Percentiles rank a stretch among this genome's conserved stretches.
These are phyloP conservation scores for Bombus superbus DNA, from an alignment of 1,140 invertebrate genomes.

Conservation along the genomic window DNA sequence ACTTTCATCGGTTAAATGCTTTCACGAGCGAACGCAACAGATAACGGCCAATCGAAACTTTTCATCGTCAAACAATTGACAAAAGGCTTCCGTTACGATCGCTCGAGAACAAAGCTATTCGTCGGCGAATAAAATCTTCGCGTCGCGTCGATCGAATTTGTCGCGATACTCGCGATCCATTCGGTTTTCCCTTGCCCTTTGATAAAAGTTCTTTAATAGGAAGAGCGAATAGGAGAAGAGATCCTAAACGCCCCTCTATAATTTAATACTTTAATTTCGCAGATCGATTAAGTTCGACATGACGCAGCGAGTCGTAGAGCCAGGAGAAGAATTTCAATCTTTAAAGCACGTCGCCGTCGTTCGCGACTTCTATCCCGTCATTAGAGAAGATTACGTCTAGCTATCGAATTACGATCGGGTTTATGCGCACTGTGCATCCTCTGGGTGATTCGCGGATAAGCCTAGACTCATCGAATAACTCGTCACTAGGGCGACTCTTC, in stretches of 20 bases:
- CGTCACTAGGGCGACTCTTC: constrained; percentile 16
- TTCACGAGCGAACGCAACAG: constrained; percentile 25
- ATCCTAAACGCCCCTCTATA: neutral
- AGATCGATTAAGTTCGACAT: constrained; percentile 24
- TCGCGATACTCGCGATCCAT: neutral
- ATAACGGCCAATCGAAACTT: constrained; percentile 29
- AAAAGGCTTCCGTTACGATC: constrained; percentile 10
- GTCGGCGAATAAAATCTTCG: neutral
- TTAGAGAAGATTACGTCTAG: constrained; percentile 15
- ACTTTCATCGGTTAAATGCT: constrained; percentile 44
- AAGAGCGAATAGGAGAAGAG: too few species aligned
- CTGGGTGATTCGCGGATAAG: neutral
- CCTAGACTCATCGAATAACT: neutral
- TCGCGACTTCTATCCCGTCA: neutral
- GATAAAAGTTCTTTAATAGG: neutral
- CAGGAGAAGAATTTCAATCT: constrained; percentile 3
- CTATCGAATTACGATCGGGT: neutral
- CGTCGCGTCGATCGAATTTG: neutral
- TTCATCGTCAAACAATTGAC: constrained; percentile 17
- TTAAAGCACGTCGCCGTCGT: neutral
- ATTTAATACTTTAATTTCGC: constrained; percentile 13
- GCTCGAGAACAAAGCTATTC: neutral
- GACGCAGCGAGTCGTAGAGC: neutral
- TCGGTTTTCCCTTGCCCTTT: too few species aligned
- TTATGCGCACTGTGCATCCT: neutral